Evolutionary conservation across 2,888 invertebrate species (phyloP), one percentile per base, ranked within the genome.

Genomic region (Palloptera scutellata): DNA sequence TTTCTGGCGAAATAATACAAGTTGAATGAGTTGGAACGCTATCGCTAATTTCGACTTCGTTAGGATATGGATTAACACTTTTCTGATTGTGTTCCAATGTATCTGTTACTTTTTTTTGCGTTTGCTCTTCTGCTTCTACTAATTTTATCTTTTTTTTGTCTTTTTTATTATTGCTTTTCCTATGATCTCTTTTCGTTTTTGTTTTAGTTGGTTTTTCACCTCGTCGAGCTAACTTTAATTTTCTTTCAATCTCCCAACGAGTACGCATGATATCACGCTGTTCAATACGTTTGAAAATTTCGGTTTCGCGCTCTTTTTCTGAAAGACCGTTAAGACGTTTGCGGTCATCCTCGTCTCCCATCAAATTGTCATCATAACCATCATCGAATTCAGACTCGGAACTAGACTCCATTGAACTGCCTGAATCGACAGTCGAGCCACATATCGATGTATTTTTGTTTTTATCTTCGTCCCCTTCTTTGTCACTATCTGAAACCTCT

Each of bases 281-380:
- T 85, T 98, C 98, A 61, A 97, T 96, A 62, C 98, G 90, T 83
- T 97, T 96, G 84, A 95, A 99, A 75, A 99, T 92, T 85, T 98
- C 98, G 66, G 97, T 96, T 86, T 99, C 98, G 54, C 98, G 88
- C 81, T 98, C 98, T 79, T 96, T 97, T 82, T 98, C 98, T 0
- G 97, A 97, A 89, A 98, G 92, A 71, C 92, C 91, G 12, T 95
- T 96, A 55, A 98, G 86, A 0, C 94, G 87, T 1, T 94, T 92
- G 77, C 95, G 90, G 86, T 98, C 98, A 75, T 96, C 97, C 69
- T 95, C 97, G 84, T 98, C 97, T 0, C 97, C 97, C 92, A 98
- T 97, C 41, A 98, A 88, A 81, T 98, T 94, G 72, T 98, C 97
- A 82, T 97, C 98, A 77, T 94, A 97, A 71, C 98, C 98, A 86